Evolutionary conservation across 2,888 invertebrate genomes (phyloP), one percentile per base, ranked within the genome.

Genomic region (Philaethria dido): DNA sequence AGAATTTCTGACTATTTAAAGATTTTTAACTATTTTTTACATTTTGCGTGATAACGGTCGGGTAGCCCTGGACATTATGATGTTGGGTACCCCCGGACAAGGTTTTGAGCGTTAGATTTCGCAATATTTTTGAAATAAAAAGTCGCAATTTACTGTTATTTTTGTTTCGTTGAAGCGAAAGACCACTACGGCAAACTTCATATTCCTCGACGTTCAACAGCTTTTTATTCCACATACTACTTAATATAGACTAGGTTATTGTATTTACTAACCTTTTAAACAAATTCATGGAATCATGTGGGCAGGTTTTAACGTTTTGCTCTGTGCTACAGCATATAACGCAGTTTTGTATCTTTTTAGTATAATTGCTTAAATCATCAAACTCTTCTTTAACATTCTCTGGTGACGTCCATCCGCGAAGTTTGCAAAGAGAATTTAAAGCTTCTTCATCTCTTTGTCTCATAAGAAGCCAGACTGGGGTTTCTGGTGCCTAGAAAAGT

Each of bases 401-500:
- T 1, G 86, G 80, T 0, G 85, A 78, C 0, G 93, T 92, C 93
- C 93, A 94, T 0, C 94, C 94, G 1, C 94, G 88, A 3, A 94
- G 86, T 83, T 92, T 93, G 72, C 93, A 88, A 0, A 94, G 80
- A 0, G 94, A 90, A 69, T 87, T 88, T 5, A 92, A 74, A 0
- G 94, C 94, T 8, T 94, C 93, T 29, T 92, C 88, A 39, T 89
- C 86, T 48, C 89, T 82, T 2, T 93, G 89, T 74, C 87, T 88
- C 0, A 93, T 88, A 61, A 94, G 72, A 2, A 94, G 78, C 94
- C 94, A 94, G 18, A 93, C 85, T 29, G 94, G 94, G 0, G 94
- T 93, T 78, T 94, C 94, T 9, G 94, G 94, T 0, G 93, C 89
- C 93, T 93, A 66, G 62, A 74, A 44, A 54, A 9, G n/a, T 42